Evolutionary conservation across 2,888 invertebrate species (phyloP).

Genomic region (Eupithecia subfuscata): DNA sequence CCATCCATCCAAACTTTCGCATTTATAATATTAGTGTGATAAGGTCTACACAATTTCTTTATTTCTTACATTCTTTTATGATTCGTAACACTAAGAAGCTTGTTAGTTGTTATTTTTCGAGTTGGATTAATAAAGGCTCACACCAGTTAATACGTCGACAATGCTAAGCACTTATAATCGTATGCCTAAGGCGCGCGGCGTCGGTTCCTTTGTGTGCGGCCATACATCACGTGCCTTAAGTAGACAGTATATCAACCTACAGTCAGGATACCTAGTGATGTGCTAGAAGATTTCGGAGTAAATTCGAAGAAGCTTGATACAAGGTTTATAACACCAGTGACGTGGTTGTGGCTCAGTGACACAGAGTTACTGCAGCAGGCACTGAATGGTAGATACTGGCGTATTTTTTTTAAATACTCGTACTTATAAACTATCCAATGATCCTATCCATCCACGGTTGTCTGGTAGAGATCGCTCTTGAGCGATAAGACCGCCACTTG

Average conservation of each 20-base stretch:
- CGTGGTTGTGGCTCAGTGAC: neutral
- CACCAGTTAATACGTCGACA: slow-evolving; percentile 58
- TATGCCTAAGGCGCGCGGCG: slow-evolving; percentile 72
- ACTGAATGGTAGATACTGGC: neutral
- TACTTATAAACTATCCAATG: no score
- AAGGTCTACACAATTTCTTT: neutral
- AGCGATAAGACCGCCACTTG: no score
- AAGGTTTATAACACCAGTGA: neutral
- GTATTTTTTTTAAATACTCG: neutral
- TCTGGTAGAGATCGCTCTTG: no score
- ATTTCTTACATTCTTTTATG: neutral
- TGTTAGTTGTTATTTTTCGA: neutral
- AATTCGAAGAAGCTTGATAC: neutral
- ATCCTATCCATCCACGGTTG: no score
- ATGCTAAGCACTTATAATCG: slow-evolving; percentile 81
- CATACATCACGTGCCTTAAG: slow-evolving; percentile 82
- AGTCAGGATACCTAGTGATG: slow-evolving; percentile 67
- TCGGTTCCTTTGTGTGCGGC: slow-evolving; percentile 76
- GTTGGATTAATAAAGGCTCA: slow-evolving; percentile 38
- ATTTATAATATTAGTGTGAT: neutral
- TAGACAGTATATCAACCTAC: slow-evolving; percentile 82
- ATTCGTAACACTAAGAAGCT: neutral
- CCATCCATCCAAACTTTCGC: no score
- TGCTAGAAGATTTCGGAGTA: slow-evolving; percentile 32
- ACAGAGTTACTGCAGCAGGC: neutral